Evolutionary conservation across 2,888 invertebrate genomes (phyloP).

Genomic region (Diarsia rubi): DNA sequence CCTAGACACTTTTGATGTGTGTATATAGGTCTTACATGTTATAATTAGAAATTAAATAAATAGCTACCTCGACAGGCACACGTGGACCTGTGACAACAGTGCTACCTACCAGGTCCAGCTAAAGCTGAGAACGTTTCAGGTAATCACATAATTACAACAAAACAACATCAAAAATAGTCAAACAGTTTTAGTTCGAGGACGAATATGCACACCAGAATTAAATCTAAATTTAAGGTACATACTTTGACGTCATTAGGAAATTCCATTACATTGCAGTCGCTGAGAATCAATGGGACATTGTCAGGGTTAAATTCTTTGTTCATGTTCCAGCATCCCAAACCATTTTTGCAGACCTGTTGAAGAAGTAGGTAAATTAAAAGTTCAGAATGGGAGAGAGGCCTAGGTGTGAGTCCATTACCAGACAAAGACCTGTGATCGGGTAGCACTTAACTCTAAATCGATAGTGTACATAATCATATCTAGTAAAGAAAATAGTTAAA

Average conservation of each 20-base stretch:
- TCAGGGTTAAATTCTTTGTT: constrained; percentile 90
- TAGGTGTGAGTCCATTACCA: too few species aligned
- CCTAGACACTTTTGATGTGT: too few species aligned
- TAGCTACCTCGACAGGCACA: not conserved
- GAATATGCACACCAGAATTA: not conserved
- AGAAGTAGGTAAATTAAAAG: not conserved
- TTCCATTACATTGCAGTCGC: constrained; percentile 92
- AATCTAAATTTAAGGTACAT: constrained; percentile 41
- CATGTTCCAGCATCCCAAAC: constrained; percentile 94
- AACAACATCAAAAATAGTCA: not conserved
- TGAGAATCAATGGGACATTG: constrained; percentile 92
- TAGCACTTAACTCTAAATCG: too few species aligned
- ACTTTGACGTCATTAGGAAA: constrained; percentile 95
- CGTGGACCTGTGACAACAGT: not conserved
- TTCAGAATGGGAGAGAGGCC: too few species aligned
- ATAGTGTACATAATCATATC: too few species aligned
- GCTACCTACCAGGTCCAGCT: not conserved
- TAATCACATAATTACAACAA: not conserved
- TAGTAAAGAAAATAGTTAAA: too few species aligned
- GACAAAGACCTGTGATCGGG: too few species aligned
- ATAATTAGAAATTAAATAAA: not conserved
- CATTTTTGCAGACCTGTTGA: constrained; percentile 92
- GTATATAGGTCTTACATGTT: not conserved
- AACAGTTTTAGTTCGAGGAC: too few species aligned
- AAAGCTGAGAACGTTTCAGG: not conserved